Evolutionary conservation across 1,140 invertebrate species (phyloP).

Genomic region (Drosophila lini): DNA sequence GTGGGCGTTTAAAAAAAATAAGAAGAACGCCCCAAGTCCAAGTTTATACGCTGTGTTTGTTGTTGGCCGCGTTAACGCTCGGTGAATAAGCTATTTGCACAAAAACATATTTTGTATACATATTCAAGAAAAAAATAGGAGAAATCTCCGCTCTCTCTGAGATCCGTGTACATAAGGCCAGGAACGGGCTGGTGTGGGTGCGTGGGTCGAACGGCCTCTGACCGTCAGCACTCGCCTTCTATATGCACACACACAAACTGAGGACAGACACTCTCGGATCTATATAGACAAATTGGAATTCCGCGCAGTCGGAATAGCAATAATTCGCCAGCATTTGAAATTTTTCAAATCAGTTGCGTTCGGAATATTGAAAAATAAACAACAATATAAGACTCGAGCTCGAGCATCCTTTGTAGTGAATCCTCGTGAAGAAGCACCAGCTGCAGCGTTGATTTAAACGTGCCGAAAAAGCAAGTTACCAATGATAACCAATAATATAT

Average conservation of each 20-base stretch:
- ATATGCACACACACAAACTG: conserved; percentile 15
- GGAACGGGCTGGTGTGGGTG: conserved; percentile 47
- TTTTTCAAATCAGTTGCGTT: conserved; percentile 84
- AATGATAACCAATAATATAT: conserved; percentile 16
- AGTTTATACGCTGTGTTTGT: conserved; percentile 67
- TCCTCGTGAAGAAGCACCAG: conserved; percentile 67
- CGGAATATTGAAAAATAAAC: conserved; percentile 85
- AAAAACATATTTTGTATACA: conserved; percentile 60
- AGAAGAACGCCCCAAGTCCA: conserved; percentile 69
- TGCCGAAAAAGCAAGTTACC: conserved; percentile 73
- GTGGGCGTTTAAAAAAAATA: conserved; percentile 55
- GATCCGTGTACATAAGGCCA: conserved; percentile 19
- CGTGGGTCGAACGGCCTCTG: conserved; percentile 78
- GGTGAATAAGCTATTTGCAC: conserved; percentile 73
- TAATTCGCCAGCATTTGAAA: conserved; percentile 83
- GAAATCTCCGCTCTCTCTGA: conserved; percentile 32
- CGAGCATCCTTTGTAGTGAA: conserved; percentile 61
- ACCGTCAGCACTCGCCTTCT: conserved; percentile 63
- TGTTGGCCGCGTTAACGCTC: conserved; percentile 51
- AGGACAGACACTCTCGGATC: conserved; percentile 44
- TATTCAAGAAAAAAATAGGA: conserved; percentile 22
- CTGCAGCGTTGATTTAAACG: conserved; percentile 75
- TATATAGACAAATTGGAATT: conserved; percentile 74
- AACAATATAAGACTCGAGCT: conserved; percentile 69
- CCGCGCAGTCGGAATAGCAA: conserved; percentile 77